phyloP scores from a whole-genome alignment of 2,113 vertebrate species.

The Nicator chloris region DNA sequence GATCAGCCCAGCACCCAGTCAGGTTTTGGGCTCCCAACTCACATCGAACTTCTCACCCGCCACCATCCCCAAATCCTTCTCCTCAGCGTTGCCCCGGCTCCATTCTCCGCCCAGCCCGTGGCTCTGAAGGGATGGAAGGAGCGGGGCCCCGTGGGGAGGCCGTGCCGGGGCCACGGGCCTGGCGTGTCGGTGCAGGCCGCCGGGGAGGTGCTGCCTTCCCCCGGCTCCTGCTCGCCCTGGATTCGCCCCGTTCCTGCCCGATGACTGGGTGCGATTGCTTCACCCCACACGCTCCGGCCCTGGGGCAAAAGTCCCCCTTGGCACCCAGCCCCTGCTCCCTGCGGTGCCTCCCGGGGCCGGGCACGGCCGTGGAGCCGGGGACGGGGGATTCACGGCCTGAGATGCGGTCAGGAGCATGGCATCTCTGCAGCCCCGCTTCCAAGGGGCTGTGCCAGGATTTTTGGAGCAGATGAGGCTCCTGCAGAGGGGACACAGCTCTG shows the following conservation, averaged over 20 bases:
- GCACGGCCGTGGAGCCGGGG: accelerated
- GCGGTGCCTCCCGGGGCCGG: accelerated
- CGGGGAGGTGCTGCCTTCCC: neutral
- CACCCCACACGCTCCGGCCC: neutral
- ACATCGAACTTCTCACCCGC: accelerated
- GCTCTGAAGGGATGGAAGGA: accelerated
- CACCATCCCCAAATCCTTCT: neutral
- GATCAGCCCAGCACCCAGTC: neutral
- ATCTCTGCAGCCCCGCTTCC: accelerated
- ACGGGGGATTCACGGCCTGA: accelerated
- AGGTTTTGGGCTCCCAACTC: neutral
- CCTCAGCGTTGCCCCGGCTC: accelerated
- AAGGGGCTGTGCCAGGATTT: neutral
- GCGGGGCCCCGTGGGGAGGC: neutral
- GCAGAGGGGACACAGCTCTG: neutral
- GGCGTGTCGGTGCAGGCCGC: neutral
- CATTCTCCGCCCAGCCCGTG: accelerated
- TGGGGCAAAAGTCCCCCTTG: neutral
- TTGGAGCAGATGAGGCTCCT: neutral
- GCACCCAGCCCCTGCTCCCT: neutral
- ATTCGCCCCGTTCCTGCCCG: neutral
- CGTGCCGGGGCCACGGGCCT: neutral
- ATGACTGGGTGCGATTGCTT: neutral
- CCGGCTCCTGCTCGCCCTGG: accelerated
- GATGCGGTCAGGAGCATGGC: accelerated